These are phyloP conservation scores for Aplodontia rufa DNA, from an alignment of 2,113 vertebrate species.

Conservation along the genomic window DNA sequence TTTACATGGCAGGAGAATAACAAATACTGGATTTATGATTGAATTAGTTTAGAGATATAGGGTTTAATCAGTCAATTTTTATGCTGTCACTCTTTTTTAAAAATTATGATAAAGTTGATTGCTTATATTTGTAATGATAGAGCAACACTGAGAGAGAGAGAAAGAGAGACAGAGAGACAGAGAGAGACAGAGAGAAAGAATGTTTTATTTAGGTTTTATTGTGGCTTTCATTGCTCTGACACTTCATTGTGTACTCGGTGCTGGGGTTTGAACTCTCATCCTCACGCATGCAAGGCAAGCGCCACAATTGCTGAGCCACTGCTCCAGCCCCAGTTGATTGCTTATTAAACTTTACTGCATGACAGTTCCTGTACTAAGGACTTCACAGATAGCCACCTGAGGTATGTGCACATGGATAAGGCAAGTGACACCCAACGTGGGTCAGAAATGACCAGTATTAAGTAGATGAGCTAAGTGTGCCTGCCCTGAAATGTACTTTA, in stretches of 20 bases:
- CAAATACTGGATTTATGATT: background rate
- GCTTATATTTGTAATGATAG: too few species aligned
- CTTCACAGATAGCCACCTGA: background rate
- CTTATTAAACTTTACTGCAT: background rate
- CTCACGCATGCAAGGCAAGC: too few species aligned
- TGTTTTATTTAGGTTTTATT: too few species aligned
- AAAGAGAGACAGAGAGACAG: too few species aligned
- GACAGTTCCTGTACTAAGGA: background rate
- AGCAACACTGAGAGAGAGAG: too few species aligned
- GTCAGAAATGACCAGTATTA: background rate
- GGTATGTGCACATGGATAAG: background rate
- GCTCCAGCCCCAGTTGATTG: too few species aligned
- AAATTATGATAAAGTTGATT: background rate
- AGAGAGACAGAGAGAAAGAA: too few species aligned
- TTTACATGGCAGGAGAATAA: background rate
- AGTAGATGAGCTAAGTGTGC: background rate
- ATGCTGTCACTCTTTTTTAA: background rate
- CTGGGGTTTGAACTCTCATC: too few species aligned
- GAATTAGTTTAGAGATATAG: background rate
- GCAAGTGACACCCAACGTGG: background rate
- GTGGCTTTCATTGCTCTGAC: too few species aligned
- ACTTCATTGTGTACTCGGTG: too few species aligned
- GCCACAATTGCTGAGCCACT: too few species aligned
- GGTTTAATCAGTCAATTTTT: background rate
- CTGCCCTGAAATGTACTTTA: conserved; percentile 10